Evolutionary conservation across 2,113 vertebrate genomes (phyloP).

Genomic region (Desmodus rotundus): DNA sequence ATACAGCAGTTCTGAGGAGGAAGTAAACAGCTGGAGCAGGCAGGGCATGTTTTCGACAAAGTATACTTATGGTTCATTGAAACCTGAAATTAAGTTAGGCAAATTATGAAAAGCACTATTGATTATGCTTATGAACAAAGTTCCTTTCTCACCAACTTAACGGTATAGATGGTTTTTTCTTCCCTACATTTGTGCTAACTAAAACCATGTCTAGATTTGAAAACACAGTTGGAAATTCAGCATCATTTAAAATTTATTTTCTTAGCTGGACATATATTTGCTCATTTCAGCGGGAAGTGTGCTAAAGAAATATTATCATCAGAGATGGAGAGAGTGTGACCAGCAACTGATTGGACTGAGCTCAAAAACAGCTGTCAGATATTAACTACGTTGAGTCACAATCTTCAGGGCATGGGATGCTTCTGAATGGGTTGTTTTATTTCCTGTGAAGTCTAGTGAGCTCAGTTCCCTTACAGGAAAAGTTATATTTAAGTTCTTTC

Average conservation of each 20-base stretch:
- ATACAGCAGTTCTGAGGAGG: neutral
- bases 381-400: neutral
- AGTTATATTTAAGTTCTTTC: neutral
- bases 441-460: neutral
- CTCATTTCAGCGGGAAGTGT: conserved; percentile 23
- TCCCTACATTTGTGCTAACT: neutral
- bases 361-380: neutral
- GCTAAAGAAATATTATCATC: neutral
- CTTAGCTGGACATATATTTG: neutral
- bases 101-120: conserved; percentile 28
- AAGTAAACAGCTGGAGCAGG: neutral
- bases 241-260: neutral
- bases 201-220: conserved; percentile 14
- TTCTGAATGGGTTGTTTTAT: neutral
- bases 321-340: neutral
- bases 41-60: neutral
- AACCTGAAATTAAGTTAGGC: conserved; percentile 24
- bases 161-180: neutral
- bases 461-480: neutral
- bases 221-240: neutral
- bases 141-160: neutral
- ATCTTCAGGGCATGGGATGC: neutral
- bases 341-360: neutral
- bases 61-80: conserved; percentile 16
- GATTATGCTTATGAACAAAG: neutral